phyloP scores from a whole-genome alignment of 2,888 invertebrate genomes.

The Drosophila colorata region DNA sequence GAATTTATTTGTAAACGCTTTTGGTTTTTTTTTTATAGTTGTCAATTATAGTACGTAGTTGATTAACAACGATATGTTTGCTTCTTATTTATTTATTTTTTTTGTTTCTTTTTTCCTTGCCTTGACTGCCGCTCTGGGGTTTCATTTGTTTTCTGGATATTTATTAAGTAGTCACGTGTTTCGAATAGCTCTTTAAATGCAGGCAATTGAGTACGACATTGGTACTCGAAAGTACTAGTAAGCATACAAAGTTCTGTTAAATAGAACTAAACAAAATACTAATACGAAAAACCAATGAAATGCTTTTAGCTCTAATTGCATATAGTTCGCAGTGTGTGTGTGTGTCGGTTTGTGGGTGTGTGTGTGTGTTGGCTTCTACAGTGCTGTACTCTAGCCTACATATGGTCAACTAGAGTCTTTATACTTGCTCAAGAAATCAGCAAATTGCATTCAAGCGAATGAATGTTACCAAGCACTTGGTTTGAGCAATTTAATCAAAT shows the following conservation, averaged over 20 bases:
- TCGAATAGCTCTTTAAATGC: slow-evolving; percentile 44
- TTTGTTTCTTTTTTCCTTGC: not conserved
- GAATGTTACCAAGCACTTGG: slow-evolving; percentile 2
- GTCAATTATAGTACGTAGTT: slow-evolving; percentile 40
- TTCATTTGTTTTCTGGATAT: slow-evolving; percentile 8
- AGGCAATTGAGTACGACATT: slow-evolving; percentile 23
- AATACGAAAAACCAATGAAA: slow-evolving; percentile 58
- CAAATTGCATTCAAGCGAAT: not conserved
- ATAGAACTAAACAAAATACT: slow-evolving; percentile 49
- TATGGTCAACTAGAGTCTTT: slow-evolving; percentile 21
- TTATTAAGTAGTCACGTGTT: slow-evolving; percentile 24
- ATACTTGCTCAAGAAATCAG: not conserved
- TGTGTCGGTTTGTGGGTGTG: slow-evolving; percentile 19
- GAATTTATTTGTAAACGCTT: slow-evolving; percentile 17
- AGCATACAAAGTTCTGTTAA: slow-evolving; percentile 41
- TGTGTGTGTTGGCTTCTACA: slow-evolving; percentile 25
- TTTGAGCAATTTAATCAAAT: slow-evolving; percentile 1
- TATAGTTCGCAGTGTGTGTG: slow-evolving; percentile 42
- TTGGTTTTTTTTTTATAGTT: slow-evolving; percentile 27
- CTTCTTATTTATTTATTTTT: slow-evolving; percentile 44
- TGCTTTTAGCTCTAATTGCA: slow-evolving; percentile 63
- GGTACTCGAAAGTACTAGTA: slow-evolving; percentile 14
- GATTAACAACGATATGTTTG: slow-evolving; percentile 72
- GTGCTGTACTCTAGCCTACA: slow-evolving; percentile 28
- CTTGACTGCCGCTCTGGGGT: not conserved